A percentile compares a stretch with the other conserved stretches of the same genome.
These are phyloP conservation scores for Drosophila quasianomalipes DNA, from an alignment of 2,888 invertebrate genomes.

Conservation along the genomic window DNA sequence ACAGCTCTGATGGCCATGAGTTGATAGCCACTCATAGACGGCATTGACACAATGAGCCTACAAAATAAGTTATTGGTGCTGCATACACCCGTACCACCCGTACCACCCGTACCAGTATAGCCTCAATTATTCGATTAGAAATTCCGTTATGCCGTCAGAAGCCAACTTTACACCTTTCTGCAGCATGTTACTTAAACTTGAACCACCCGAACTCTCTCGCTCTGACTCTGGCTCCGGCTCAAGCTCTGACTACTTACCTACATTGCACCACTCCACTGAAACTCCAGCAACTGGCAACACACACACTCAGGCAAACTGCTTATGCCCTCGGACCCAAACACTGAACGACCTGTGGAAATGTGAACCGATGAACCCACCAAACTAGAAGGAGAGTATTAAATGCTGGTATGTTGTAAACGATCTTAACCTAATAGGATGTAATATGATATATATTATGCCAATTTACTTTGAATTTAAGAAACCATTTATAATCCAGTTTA, in stretches of 20 bases:
- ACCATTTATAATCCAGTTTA: neutral
- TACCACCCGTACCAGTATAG: constrained; percentile 18
- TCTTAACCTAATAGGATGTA: neutral
- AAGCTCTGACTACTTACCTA: constrained; percentile 12
- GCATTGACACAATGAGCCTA: constrained; percentile 72
- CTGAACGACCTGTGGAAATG: constrained; percentile 36
- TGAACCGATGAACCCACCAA: constrained; percentile 16
- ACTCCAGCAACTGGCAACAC: neutral
- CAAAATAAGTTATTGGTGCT: constrained; percentile 38
- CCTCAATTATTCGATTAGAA: constrained; percentile 75
- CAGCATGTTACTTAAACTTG: constrained; percentile 37
- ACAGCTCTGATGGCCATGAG: constrained; percentile 72
- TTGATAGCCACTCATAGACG: constrained; percentile 65
- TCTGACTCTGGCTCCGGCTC: neutral
- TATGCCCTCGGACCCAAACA: neutral
- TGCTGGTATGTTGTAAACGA: neutral
- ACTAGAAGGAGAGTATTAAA: neutral
- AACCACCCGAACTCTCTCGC: constrained; percentile 23
- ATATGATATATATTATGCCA: neutral
- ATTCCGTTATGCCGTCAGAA: constrained; percentile 58
- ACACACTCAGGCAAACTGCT: constrained; percentile 21
- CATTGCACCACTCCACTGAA: constrained; percentile 25
- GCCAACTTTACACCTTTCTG: constrained; percentile 29
- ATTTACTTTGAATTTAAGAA: neutral
- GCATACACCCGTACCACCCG: constrained; percentile 19